Evolutionary conservation across 2,888 invertebrate species (phyloP).

Genomic region (Limenitis camilla): DNA sequence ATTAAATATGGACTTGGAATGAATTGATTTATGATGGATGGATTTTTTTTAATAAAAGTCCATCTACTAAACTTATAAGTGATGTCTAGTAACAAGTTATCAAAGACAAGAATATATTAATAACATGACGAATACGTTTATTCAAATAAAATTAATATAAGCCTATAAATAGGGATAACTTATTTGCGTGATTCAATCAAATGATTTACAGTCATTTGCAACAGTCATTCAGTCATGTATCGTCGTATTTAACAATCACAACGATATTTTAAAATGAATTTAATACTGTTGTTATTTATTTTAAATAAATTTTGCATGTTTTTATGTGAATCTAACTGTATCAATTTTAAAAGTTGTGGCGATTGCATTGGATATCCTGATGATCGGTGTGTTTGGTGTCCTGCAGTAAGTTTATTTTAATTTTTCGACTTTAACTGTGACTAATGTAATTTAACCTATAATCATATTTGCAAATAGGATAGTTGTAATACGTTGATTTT

Average conservation of each 20-base stretch:
- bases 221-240: neutral
- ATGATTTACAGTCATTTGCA: constrained; percentile 1
- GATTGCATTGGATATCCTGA: constrained; percentile 39
- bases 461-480: neutral
- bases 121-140: too few relatives aligned
- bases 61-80: too few relatives aligned
- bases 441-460: constrained; percentile 7
- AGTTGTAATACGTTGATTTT: too few relatives aligned
- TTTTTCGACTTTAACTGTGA: neutral
- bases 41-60: too few relatives aligned
- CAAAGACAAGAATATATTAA: too few relatives aligned
- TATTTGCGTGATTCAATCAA: neutral
- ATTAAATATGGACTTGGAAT: too few relatives aligned
- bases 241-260: neutral
- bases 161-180: too few relatives aligned
- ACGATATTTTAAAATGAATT: constrained; percentile 5
- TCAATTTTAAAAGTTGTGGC: constrained; percentile 38
- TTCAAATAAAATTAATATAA: too few relatives aligned
- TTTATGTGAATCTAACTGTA: constrained; percentile 23
- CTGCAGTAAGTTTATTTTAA: constrained; percentile 32
- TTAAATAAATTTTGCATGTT: constrained; percentile 9
- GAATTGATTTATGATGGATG: too few relatives aligned
- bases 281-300: constrained; percentile 2
- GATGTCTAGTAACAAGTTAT: too few relatives aligned
- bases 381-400: constrained; percentile 50